Evolutionary conservation across 1,140 invertebrate genomes (phyloP), one percentile per base, ranked within the genome.

Genomic region (Sarcophaga bullata): DNA sequence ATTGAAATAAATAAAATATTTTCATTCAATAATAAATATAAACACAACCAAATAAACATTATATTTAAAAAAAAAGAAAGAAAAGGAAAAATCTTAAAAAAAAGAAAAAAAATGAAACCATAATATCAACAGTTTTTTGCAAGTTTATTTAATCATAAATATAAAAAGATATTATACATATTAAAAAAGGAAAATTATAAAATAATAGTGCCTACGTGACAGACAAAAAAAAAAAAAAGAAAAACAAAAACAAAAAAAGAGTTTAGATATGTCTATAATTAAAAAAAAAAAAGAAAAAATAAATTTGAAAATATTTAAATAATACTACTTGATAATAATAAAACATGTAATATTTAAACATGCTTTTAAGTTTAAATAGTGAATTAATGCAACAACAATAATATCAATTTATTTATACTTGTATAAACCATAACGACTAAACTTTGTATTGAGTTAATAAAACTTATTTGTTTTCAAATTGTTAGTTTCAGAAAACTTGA

Each of bases 181-280:
- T 58, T 58, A 62, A 68, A 68, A n/a, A 68, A 68, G n/a, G n/a
- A 68, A 68, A 37, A 37, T 37, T 37, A 37, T 25, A 19, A 68
- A 58, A 68, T 68, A 68, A 68, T 68, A 68, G 62, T 68, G 62
- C 62, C 62, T 68, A 68, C 62, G 62, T 19, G 62, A 68, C 62
- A 68, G 62, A 19, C 62, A 68, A 68, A 68, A 68, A 58, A 58
- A 13, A 10, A 58, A 58, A 58, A 58, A 58, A n/a, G 15, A 58
- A 58, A 58, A 58, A 37, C 25, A 37, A 58, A 68, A n/a, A n/a
- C n/a, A n/a, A n/a, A n/a, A n/a, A 68, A 25, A 25, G 8, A 25
- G 17, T 68, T 68, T 62, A 68, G 19, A 68, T 19, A 68, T 68
- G 62, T 7, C 19, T 68, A 2, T 68, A 19, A 68, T 3, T 15